Conservation (phyloP, 2,888 invertebrate species). For the Plagiodera versicolora region DNA sequence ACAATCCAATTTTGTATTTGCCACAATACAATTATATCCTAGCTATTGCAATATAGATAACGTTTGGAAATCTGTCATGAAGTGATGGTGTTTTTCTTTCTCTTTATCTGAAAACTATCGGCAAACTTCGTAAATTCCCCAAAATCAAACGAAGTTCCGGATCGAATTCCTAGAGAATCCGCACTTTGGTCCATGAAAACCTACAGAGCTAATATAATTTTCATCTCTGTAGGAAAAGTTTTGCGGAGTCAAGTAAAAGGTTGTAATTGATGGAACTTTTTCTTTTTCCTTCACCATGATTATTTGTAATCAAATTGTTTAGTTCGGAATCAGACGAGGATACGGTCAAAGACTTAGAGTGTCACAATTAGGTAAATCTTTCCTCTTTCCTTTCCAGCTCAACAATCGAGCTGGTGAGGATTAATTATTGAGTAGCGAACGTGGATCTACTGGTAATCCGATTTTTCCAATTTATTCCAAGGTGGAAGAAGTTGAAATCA, state of each 20-base stretch:
- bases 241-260: slow-evolving; percentile 23
- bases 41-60: too few relatives aligned
- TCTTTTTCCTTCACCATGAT: slow-evolving; percentile 17
- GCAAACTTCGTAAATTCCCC: background rate
- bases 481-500: too few relatives aligned
- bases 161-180: slow-evolving; percentile 20
- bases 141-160: slow-evolving; percentile 19
- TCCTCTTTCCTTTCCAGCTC: background rate
- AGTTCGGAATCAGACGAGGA: slow-evolving; percentile 30
- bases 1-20: too few relatives aligned
- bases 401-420: background rate
- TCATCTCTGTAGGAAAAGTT: slow-evolving; percentile 31
- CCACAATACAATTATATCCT: too few relatives aligned
- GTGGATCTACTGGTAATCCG: background rate
- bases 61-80: too few relatives aligned
- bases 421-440: background rate
- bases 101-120: background rate
- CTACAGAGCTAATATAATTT: slow-evolving; percentile 32
- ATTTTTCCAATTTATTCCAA: background rate
- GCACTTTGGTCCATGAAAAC: slow-evolving; percentile 21
- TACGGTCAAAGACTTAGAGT: slow-evolving; percentile 22
- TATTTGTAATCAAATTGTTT: slow-evolving; percentile 33
- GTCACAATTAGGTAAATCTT: slow-evolving; percentile 24
- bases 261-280: slow-evolving; percentile 30
- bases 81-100: background rate